Evolutionary conservation across 2,888 invertebrate genomes (phyloP).

Genomic region (Sarcophaga rosellei): DNA sequence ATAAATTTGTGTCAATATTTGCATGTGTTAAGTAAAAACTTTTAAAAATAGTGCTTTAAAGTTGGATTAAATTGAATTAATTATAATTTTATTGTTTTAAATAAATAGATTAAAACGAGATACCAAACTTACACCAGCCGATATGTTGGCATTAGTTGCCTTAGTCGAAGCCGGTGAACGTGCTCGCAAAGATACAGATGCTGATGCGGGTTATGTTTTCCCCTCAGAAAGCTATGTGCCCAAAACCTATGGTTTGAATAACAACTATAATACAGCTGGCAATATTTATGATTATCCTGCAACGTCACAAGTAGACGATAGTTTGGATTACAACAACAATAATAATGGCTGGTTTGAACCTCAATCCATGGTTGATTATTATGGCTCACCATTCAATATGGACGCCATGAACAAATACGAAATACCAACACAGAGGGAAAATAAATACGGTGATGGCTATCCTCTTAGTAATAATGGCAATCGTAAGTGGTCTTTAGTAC

Average conservation of each 20-base stretch:
- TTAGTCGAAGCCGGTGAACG: slow-evolving; percentile 80
- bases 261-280: slow-evolving; percentile 60
- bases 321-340: slow-evolving; percentile 70
- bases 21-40: too few species aligned
- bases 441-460: slow-evolving; percentile 74
- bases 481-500: slow-evolving; percentile 74
- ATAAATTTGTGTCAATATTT: too few species aligned
- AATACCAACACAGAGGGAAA: slow-evolving; percentile 74
- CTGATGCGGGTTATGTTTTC: slow-evolving; percentile 71
- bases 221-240: slow-evolving; percentile 68
- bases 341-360: slow-evolving; percentile 76
- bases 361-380: slow-evolving; percentile 76
- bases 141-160: slow-evolving; percentile 80
- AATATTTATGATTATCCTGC: slow-evolving; percentile 68
- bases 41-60: too few species aligned
- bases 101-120: slow-evolving; percentile 78
- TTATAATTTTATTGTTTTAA: slow-evolving; percentile 1
- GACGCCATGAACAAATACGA: slow-evolving; percentile 79
- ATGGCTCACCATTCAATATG: slow-evolving; percentile 77
- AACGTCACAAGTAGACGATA: slow-evolving; percentile 71
- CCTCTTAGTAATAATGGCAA: slow-evolving; percentile 68
- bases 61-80: not conserved
- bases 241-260: slow-evolving; percentile 61
- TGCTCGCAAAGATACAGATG: slow-evolving; percentile 78
- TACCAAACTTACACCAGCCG: slow-evolving; percentile 80